phyloP scores from a whole-genome alignment of 1,140 invertebrate species.

The Zaprionus gabonicus region DNA sequence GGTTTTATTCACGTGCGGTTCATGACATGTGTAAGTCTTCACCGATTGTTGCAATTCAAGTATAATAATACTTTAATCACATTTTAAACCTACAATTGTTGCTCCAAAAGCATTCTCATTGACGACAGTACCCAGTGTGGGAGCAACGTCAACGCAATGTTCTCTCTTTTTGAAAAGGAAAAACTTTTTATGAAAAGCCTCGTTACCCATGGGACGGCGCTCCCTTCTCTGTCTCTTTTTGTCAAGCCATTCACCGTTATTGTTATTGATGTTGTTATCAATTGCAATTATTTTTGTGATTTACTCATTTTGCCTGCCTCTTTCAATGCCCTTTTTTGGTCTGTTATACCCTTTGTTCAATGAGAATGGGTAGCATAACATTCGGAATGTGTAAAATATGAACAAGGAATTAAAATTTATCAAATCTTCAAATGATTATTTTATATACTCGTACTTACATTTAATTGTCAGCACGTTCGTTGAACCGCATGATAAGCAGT shows the following conservation, averaged over 20 bases:
- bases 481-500: too few species aligned
- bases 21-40: too few species aligned
- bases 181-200: conserved; percentile 2
- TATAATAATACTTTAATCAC: not conserved
- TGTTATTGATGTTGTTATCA: conserved; percentile 83
- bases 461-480: too few species aligned
- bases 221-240: not conserved
- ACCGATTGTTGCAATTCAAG: too few species aligned
- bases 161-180: not conserved
- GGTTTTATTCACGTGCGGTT: too few species aligned
- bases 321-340: not conserved
- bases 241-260: conserved; percentile 49
- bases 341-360: not conserved
- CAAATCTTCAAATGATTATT: too few species aligned
- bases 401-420: too few species aligned
- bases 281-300: conserved; percentile 79
- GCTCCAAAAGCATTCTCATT: not conserved
- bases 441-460: too few species aligned
- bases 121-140: too few species aligned
- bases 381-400: not conserved
- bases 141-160: not conserved
- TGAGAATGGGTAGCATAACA: not conserved
- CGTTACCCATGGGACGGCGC: not conserved
- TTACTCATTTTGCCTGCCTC: conserved; percentile 62
- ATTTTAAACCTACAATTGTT: not conserved